phyloP scores from a whole-genome alignment of 2,113 vertebrate genomes.

The Pimephales promelas region DNA sequence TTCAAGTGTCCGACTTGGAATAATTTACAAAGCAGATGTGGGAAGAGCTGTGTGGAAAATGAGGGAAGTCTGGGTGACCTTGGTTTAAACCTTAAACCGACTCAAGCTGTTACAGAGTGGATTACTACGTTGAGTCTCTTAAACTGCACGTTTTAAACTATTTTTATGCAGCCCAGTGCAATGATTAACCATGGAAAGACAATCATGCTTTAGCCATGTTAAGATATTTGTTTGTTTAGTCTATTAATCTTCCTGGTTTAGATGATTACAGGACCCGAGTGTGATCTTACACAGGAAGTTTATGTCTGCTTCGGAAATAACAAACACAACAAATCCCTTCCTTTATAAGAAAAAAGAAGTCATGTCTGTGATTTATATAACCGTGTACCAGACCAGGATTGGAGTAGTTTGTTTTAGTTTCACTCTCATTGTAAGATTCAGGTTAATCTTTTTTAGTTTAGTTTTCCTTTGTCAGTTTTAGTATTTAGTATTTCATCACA shows the following conservation, averaged over 20 bases:
- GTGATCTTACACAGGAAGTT: constrained; percentile 41
- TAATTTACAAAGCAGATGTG: constrained; percentile 37
- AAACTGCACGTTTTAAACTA: constrained; percentile 4
- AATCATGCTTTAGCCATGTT: neutral
- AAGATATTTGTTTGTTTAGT: constrained; percentile 3
- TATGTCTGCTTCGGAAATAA: constrained; percentile 39
- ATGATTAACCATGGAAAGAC: constrained; percentile 8
- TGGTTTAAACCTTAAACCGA: constrained; percentile 12
- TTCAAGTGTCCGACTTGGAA: constrained; percentile 20
- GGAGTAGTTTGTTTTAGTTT: neutral
- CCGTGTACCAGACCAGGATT: neutral
- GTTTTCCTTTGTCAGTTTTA: neutral
- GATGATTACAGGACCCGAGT: constrained; percentile 34
- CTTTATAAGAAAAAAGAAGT: neutral
- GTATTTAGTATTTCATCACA: neutral
- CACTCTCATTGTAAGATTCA: neutral
- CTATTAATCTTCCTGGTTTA: neutral
- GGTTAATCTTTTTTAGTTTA: neutral
- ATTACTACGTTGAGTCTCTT: neutral
- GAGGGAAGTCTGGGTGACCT: neutral
- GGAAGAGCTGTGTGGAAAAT: constrained; percentile 24
- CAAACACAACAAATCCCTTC: neutral
- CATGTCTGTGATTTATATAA: neutral
- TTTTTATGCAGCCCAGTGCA: constrained; percentile 1
- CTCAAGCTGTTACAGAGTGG: neutral